Evolutionary conservation across 2,888 invertebrate genomes (phyloP).

Genomic region (Cosmia pyralina): DNA sequence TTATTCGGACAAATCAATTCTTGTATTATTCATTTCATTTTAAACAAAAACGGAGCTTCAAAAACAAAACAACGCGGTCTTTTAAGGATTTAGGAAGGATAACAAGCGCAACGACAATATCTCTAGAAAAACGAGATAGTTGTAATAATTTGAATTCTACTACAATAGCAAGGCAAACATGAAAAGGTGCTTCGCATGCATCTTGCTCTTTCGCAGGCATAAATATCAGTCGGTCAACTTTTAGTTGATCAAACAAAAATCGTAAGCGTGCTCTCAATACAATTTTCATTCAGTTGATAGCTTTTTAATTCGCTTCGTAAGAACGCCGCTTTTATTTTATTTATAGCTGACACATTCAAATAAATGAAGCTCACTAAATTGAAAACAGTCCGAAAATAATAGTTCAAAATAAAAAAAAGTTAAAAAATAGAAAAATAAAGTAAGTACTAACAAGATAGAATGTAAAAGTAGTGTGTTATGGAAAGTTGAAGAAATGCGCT

Average conservation of each 20-base stretch:
- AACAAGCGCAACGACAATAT: conserved; percentile 11
- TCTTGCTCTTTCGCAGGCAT: conserved; percentile 30
- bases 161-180: conserved; percentile 35
- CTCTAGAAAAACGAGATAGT: conserved; percentile 11
- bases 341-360: conserved; percentile 8
- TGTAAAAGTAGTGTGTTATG: conserved; percentile 42
- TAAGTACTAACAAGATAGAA: conserved; percentile 32
- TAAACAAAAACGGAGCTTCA: conserved; percentile 34
- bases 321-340: conserved; percentile 1
- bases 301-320: neutral
- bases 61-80: conserved; percentile 5
- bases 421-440: conserved; percentile 28
- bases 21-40: conserved; percentile 9
- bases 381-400: conserved; percentile 11
- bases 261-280: conserved; percentile 1
- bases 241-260: conserved; percentile 14
- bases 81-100: neutral
- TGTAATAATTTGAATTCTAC: conserved; percentile 18
- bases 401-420: conserved; percentile 16
- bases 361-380: neutral
- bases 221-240: conserved; percentile 25
- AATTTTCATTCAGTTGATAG: conserved; percentile 5
- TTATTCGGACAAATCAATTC: conserved; percentile 19
- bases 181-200: conserved; percentile 36
- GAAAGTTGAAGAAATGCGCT: conserved; percentile 47